Base-by-base conservation (phyloP, 1,140 invertebrate genomes). In the Drosophila tropicalis region DNA sequence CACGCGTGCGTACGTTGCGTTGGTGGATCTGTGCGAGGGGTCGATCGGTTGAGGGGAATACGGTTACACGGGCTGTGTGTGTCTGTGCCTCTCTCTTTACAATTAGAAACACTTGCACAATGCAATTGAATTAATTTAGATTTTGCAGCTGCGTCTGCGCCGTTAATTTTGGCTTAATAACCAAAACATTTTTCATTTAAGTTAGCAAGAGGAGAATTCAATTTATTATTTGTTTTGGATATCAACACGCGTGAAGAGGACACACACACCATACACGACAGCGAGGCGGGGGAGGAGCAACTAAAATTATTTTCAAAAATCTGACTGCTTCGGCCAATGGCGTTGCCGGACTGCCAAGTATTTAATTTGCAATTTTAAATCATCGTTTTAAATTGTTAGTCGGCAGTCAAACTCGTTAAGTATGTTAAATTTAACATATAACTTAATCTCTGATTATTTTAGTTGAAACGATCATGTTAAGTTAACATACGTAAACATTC, bases 131-230 rank as follows among this genome's bases (percentile, higher is more conserved):
- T 56, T 75, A 66, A 67, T 36, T 22, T 44, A 51, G 58, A 60
- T 41, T 65, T 25, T 47, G 62, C 77, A 60, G 64, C 82, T 86
- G 81, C 81, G 82, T 58, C 81, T 84, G 83, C 81, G 83, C 81
- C 62, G 70, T 85, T 55, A 10, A 58, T 13, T 19, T 51, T 39
- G 12, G 56, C 15, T 36, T 58, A 17, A 19, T 17, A 58, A 1
- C 56, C 44, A 19, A 56, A 32, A 58, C 70, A 72, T 70, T 80
- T 72, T 76, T 73, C 56, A 68, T 72, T 72, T 51, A 54, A 61
- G 72, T 57, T 47, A 66, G 62, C 22, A 77, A 44, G 55, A 68
- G 62, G 36, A 62, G 47, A 51, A 51, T 22, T 51, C 3, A 13
- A 12, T 44, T 51, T 51, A 22, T 51, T 51, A 51, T 51, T 51